Conservation (phyloP, 2,113 vertebrate species). For the Nipponia nippon region DNA sequence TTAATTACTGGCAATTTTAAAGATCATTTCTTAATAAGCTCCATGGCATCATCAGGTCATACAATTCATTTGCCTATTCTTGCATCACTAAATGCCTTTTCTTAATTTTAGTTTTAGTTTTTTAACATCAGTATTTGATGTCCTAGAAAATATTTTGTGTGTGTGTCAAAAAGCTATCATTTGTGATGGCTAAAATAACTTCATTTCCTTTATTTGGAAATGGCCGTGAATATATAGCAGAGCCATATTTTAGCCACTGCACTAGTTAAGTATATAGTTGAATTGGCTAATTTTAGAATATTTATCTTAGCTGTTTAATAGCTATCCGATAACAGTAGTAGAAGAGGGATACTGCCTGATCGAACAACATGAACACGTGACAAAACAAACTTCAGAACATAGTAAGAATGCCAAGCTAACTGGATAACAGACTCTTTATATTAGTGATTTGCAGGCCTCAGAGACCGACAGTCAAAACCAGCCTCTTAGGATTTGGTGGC, state of each 20-base stretch:
- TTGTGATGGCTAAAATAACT: not conserved
- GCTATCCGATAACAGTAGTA: not conserved
- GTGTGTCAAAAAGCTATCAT: not conserved
- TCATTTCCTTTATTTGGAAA: not conserved
- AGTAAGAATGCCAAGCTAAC: constrained; percentile 52
- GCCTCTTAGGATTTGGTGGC: constrained; percentile 53
- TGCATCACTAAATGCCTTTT: not conserved
- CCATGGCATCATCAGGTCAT: not conserved
- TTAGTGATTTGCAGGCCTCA: constrained; percentile 20
- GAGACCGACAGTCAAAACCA: not conserved
- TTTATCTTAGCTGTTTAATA: not conserved
- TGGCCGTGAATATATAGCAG: not conserved
- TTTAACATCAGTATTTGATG: not conserved
- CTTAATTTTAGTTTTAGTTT: not conserved
- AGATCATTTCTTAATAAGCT: not conserved
- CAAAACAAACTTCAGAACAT: constrained; percentile 59
- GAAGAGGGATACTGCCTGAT: constrained; percentile 63
- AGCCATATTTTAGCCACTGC: not conserved
- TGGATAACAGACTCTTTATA: constrained; percentile 19
- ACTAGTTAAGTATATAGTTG: not conserved
- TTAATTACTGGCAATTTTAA: not conserved
- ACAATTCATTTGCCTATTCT: not conserved
- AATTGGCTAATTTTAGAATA: not conserved
- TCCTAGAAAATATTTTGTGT: not conserved
- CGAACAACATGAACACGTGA: constrained; percentile 51